A percentile compares a stretch with the other conserved stretches of the same genome.
Evolutionary conservation across 2,113 vertebrate genomes (phyloP).

Genomic region (Nesogale talazaci): DNA sequence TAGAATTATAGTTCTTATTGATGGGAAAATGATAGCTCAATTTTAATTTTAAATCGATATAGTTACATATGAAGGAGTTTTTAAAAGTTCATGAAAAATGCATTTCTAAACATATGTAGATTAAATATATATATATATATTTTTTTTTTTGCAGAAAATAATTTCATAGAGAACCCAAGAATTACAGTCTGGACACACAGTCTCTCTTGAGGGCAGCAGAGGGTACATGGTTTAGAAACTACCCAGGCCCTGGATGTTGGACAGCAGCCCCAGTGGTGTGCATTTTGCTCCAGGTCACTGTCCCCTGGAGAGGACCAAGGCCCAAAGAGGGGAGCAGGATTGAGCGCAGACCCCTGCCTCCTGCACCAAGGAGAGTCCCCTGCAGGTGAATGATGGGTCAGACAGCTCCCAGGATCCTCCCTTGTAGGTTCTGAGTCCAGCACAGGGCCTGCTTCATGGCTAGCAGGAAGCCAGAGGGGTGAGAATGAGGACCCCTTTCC

Average conservation of each 20-base stretch:
- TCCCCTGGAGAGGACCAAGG: background rate
- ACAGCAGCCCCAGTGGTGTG: background rate
- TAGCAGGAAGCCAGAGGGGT: background rate
- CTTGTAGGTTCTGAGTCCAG: background rate
- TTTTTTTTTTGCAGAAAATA: slow-evolving; percentile 72
- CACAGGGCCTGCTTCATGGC: too few species aligned
- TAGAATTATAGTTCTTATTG: slow-evolving; percentile 11
- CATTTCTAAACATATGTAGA: too few species aligned
- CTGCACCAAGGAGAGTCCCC: background rate
- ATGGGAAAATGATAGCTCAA: background rate
- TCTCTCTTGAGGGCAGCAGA: background rate
- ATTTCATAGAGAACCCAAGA: slow-evolving; percentile 77
- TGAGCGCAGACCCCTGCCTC: background rate
- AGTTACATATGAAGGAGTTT: background rate
- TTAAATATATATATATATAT: too few species aligned
- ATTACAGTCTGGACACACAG: background rate
- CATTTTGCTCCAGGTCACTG: background rate
- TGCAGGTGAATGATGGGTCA: background rate
- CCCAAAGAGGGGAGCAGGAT: background rate
- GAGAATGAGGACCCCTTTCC: background rate
- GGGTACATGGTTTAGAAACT: background rate
- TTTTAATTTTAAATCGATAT: slow-evolving; percentile 39
- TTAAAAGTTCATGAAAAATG: background rate
- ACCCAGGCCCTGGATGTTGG: background rate
- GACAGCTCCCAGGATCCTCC: background rate